Conservation (phyloP, 2,888 invertebrate genomes). For the Psococerastis gibbosa region DNA sequence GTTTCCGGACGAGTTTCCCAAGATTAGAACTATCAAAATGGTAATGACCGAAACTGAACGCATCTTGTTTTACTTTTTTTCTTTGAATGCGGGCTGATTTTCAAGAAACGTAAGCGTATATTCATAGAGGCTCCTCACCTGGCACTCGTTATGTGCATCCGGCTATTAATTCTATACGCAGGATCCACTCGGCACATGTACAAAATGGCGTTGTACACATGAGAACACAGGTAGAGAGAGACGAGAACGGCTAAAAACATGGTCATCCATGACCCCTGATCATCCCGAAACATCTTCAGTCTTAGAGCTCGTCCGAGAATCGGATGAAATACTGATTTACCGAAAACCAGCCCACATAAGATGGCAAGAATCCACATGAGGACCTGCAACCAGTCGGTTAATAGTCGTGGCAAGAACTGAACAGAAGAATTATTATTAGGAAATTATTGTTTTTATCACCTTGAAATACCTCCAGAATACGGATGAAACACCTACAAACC, state of each 20-base stretch:
- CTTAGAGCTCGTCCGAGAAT: conserved; percentile 25
- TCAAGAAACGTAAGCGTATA: too few species aligned
- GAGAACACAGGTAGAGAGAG: conserved; percentile 28
- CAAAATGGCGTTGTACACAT: conserved; percentile 28
- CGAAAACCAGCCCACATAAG: conserved; percentile 26
- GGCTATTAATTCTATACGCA: conserved; percentile 25
- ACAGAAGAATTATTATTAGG: too few species aligned
- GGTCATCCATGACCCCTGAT: conserved; percentile 31
- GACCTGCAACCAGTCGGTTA: too few species aligned
- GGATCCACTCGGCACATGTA: conserved; percentile 23
- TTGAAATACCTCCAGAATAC: too few species aligned
- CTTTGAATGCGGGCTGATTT: too few species aligned
- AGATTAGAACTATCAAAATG: too few species aligned
- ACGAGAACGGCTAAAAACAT: conserved; percentile 29
- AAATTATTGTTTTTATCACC: too few species aligned
- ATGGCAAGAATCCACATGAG: conserved; percentile 28
- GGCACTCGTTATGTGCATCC: conserved; percentile 28
- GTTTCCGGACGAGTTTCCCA: too few species aligned
- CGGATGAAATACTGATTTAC: conserved; percentile 28
- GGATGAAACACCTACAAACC: too few species aligned
- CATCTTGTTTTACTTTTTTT: too few species aligned
- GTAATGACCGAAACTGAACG: too few species aligned
- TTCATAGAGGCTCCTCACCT: conserved; percentile 20
- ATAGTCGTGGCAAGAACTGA: too few species aligned
- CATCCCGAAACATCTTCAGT: conserved; percentile 30